Conservation (phyloP, 2,888 invertebrate genomes). For the Cataglyphis rosenhaueri region DNA sequence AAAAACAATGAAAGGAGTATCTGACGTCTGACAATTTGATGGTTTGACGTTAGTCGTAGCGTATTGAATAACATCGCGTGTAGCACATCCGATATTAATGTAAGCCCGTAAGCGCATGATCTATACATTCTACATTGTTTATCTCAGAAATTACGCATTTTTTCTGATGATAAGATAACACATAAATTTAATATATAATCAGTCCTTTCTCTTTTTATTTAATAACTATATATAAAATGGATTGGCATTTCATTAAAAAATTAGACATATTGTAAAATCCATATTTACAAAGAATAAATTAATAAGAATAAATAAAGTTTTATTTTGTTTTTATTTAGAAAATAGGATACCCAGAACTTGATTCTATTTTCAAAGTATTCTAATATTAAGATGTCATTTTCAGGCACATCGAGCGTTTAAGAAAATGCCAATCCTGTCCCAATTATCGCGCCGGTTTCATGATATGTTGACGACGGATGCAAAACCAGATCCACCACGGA, state of each 20-base stretch:
- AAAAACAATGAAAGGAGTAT: constrained; percentile 27
- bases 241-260: background rate
- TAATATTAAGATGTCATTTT: background rate
- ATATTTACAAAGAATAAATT: background rate
- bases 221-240: background rate
- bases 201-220: background rate
- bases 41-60: constrained; percentile 34
- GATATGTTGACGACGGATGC: constrained; percentile 86
- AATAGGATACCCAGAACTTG: background rate
- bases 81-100: background rate
- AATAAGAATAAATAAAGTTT: background rate
- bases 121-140: background rate
- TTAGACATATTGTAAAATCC: background rate
- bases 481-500: constrained; percentile 86
- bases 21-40: background rate
- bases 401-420: constrained; percentile 35
- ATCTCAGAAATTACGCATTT: background rate
- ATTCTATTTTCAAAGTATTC: background rate
- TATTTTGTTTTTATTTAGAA: background rate
- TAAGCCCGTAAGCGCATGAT: background rate
- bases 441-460: constrained; percentile 85
- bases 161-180: background rate
- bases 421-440: constrained; percentile 76
- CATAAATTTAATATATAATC: background rate
- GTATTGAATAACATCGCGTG: background rate